These are phyloP conservation scores for Oryzias dopingdopingensis DNA, from an alignment of 2,797 vertebrate genomes.

Conservation along the genomic window DNA sequence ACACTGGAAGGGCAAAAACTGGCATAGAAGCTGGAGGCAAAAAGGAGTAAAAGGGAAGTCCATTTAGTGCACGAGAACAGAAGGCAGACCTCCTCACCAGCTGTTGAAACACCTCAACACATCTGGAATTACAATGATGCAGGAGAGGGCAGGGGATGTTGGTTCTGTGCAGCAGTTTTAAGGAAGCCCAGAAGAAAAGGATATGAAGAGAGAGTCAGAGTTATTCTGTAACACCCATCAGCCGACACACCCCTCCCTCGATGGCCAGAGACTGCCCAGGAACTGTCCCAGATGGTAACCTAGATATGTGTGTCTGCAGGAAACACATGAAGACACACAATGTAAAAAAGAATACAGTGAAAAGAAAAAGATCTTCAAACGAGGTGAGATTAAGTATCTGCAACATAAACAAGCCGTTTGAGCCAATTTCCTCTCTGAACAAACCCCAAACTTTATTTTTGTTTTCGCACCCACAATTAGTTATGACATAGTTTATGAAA, in stretches of 20 bases:
- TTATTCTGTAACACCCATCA: constrained; percentile 84
- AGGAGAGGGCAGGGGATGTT: constrained; percentile 17
- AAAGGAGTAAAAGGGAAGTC: constrained; percentile 56
- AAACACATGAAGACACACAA: constrained; percentile 26
- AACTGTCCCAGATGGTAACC: constrained; percentile 93
- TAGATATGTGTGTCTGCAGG: constrained; percentile 96
- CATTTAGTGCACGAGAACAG: constrained; percentile 67
- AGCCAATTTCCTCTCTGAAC: no score
- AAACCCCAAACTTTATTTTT: no score
- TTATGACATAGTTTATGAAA: no score
- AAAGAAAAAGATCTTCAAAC: neutral
- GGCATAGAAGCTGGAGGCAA: constrained; percentile 64
- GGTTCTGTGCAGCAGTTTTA: constrained; percentile 51
- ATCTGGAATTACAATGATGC: constrained; percentile 49
- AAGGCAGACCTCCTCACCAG: constrained; percentile 61
- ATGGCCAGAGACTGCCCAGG: constrained; percentile 98
- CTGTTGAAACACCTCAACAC: constrained; percentile 75
- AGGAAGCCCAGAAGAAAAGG: constrained; percentile 37
- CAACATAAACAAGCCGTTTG: no score
- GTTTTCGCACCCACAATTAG: no score
- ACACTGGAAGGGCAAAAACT: constrained; percentile 40
- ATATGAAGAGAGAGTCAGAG: constrained; percentile 13
- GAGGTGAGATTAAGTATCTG: no score
- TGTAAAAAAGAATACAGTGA: constrained; percentile 15
- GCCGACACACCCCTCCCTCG: constrained; percentile 95